Evolutionary conservation across 2,113 vertebrate genomes (phyloP), one percentile per base, ranked within the genome.

Genomic region (Nematolebias whitei): DNA sequence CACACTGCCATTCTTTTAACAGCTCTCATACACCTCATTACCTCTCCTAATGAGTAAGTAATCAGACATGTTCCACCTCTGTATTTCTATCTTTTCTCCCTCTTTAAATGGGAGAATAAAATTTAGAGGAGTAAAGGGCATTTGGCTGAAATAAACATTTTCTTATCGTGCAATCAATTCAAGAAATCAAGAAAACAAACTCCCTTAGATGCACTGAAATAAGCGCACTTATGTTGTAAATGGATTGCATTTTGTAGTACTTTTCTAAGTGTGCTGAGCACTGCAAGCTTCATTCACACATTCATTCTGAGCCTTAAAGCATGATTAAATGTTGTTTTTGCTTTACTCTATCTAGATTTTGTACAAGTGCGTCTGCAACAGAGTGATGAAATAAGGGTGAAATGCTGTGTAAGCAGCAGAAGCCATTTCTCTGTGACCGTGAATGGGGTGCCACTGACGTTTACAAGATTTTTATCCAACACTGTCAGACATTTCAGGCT

Each of bases 31-130:
- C 90, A 92, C 85, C 85, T 85, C 89, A 93, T 92, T 92, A 92
- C 86, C 90, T 84, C 87, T 74, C 84, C 88, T 95, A 95, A 95
- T 94, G 93, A 94, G 92, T 87, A 93, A 89, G 91, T 94, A 95
- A 94, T 94, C 79, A 88, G 65, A 83, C 79, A 68, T 78, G 67
- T 75, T 75, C 68, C 74, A 69, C 26, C 68, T 64, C 62, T 72
- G 44, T 75, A 66, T 74, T 70, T 74, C 60, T 67, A 65, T 57
- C 49, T 49, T 35, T 72, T 52, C 54, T 53, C 32, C 53, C 40
- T 35, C 72, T 76, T 68, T 73, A 58, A 78, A 79, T 64, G 63
- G 64, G 38, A 49, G 68, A 79, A 74, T 74, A 41, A 66, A 82
- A 78, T 83, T 68, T 77, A 73, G 63, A 71, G 70, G 78, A 77